Conservation (phyloP, 1,140 invertebrate species). For the honey bee (Apis mellifera) region DNA sequence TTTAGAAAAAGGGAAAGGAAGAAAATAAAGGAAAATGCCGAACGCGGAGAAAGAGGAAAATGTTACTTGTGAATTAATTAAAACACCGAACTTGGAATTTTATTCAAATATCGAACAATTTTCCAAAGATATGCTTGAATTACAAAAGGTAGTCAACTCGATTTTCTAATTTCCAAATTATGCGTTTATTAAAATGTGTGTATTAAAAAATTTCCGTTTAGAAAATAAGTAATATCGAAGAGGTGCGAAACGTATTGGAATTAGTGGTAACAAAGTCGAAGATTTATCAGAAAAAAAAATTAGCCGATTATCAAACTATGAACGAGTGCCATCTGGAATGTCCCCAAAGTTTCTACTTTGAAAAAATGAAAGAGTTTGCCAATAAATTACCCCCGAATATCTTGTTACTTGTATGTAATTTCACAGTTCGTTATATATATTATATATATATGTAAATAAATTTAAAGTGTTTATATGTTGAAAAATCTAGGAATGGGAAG, state of each 20-base stretch:
- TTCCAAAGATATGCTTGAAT: neutral
- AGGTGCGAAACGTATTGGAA: slow-evolving; percentile 21
- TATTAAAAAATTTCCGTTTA: neutral
- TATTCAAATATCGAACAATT: neutral
- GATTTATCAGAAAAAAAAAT: neutral
- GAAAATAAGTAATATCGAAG: neutral
- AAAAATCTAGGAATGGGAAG: slow-evolving; percentile 77
- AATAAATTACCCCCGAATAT: slow-evolving; percentile 55
- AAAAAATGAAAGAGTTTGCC: slow-evolving; percentile 66
- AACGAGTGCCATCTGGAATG: slow-evolving; percentile 47
- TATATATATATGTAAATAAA: neutral
- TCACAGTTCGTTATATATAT: neutral
- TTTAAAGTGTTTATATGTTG: neutral
- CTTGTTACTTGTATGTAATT: slow-evolving; percentile 60
- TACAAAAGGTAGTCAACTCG: neutral
- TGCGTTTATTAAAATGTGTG: neutral
- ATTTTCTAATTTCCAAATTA: neutral
- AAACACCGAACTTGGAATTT: neutral
- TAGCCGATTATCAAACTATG: neutral
- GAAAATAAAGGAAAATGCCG: neutral
- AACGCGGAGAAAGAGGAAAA: neutral
- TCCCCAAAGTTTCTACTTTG: slow-evolving; percentile 48
- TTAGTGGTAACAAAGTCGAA: neutral
- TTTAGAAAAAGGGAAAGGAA: neutral
- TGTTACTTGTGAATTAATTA: no score